A percentile compares a stretch with the other conserved stretches of the same genome.
Conservation (phyloP, 2,888 invertebrate species). For the Netelia virgata region DNA sequence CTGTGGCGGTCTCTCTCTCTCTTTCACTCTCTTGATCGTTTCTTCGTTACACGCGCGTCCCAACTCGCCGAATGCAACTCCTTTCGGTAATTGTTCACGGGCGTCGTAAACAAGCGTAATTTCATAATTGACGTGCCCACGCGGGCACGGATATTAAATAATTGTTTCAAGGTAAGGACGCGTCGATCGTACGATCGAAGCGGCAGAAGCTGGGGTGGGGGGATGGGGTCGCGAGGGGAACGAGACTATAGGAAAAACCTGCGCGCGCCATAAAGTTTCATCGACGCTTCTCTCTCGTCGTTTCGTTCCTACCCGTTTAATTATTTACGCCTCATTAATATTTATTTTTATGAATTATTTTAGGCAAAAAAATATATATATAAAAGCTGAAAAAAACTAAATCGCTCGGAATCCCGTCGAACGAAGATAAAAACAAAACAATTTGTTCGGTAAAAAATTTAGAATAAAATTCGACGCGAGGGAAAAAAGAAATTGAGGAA, state of each 20-base stretch:
- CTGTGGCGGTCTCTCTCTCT: too few relatives aligned
- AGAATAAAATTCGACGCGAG: background rate
- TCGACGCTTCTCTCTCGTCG: conserved; percentile 5
- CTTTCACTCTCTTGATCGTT: background rate
- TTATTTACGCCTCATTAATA: too few relatives aligned
- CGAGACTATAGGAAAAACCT: conserved; percentile 47
- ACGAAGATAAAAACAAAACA: too few relatives aligned
- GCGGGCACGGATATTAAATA: conserved; percentile 76
- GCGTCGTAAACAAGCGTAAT: conserved; percentile 79
- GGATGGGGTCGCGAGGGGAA: conserved; percentile 1
- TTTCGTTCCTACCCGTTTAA: background rate
- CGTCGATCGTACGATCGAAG: conserved; percentile 58
- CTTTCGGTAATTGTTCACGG: conserved; percentile 65
- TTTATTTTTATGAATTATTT: too few relatives aligned
- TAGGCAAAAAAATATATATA: background rate
- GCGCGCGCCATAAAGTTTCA: background rate
- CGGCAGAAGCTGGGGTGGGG: background rate
- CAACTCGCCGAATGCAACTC: background rate
- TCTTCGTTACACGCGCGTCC: background rate
- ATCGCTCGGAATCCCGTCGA: too few relatives aligned
- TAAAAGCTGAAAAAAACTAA: too few relatives aligned
- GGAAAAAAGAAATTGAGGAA: background rate
- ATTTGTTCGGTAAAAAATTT: background rate
- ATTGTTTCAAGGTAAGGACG: conserved; percentile 76
- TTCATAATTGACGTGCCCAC: conserved; percentile 81